These are phyloP conservation scores for Autographa gamma DNA, from an alignment of 2,888 invertebrate genomes.

Conservation along the genomic window DNA sequence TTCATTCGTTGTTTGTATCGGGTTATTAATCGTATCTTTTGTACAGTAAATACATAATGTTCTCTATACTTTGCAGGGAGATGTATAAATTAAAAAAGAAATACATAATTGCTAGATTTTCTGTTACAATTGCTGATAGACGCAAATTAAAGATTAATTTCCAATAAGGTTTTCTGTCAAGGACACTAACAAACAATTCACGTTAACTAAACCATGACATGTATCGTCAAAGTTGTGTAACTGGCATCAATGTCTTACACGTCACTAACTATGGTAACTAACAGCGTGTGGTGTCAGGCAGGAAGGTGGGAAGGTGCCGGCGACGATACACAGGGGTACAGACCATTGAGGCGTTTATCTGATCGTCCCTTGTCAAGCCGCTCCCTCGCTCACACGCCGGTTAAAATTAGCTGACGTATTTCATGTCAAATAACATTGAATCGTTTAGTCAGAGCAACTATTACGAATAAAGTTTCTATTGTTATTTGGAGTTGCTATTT, in stretches of 20 bases:
- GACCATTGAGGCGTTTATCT: constrained; percentile 63
- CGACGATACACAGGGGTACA: constrained; percentile 15
- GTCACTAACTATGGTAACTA: constrained; percentile 23
- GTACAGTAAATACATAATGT: too few species aligned
- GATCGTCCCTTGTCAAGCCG: constrained; percentile 61
- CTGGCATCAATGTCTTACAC: constrained; percentile 26
- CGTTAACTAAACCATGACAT: constrained; percentile 12
- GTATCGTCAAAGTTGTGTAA: constrained; percentile 16
- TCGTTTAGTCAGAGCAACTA: constrained; percentile 38
- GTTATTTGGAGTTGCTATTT: too few species aligned
- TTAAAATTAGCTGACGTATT: constrained; percentile 44
- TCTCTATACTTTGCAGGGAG: too few species aligned
- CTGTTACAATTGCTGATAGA: too few species aligned
- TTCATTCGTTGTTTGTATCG: neutral
- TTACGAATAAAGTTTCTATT: too few species aligned
- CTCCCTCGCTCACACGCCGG: constrained; percentile 48
- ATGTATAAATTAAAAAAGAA: too few species aligned
- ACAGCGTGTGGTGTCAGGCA: constrained; percentile 29
- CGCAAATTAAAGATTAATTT: neutral
- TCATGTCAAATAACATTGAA: constrained; percentile 41
- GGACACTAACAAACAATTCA: neutral
- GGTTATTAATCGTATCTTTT: neutral
- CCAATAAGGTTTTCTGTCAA: too few species aligned
- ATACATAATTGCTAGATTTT: too few species aligned
- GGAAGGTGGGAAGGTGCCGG: constrained; percentile 37